A percentile compares a stretch with the other conserved stretches of the same genome.
phyloP scores from a whole-genome alignment of 1,140 invertebrate species.

The Drosophila varians region DNA sequence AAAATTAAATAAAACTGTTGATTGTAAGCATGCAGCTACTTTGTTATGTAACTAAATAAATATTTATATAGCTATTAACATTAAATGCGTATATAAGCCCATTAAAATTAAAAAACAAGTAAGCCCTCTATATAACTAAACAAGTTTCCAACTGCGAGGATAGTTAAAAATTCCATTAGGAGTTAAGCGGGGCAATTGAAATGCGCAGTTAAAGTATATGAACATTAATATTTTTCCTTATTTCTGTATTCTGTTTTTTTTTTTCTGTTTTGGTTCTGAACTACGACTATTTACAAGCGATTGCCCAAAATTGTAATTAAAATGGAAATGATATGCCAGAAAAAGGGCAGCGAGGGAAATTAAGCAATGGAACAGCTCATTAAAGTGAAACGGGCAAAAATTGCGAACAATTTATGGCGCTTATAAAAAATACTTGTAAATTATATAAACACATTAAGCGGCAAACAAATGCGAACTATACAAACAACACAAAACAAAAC shows the following conservation, averaged over 20 bases:
- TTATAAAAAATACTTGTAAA: slow-evolving; percentile 67
- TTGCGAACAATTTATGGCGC: slow-evolving; percentile 64
- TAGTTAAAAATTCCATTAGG: slow-evolving; percentile 75
- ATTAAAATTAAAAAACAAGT: slow-evolving; percentile 7
- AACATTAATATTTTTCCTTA: slow-evolving; percentile 19
- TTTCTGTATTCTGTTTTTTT: slow-evolving; percentile 14
- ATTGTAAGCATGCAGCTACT: slow-evolving; percentile 68
- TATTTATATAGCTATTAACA: slow-evolving; percentile 71
- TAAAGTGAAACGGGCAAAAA: slow-evolving; percentile 66
- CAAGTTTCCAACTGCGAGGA: slow-evolving; percentile 28
- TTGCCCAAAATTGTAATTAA: slow-evolving; percentile 74
- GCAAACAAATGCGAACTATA: slow-evolving; percentile 21
- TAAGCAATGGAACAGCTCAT: slow-evolving; percentile 49
- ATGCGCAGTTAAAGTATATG: slow-evolving; percentile 27
- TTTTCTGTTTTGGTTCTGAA: slow-evolving; percentile 32
- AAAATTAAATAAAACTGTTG: slow-evolving; percentile 61
- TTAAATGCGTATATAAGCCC: slow-evolving; percentile 42
- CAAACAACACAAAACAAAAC: slow-evolving; percentile 4
- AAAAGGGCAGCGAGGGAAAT: slow-evolving; percentile 26
- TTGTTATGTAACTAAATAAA: slow-evolving; percentile 78
- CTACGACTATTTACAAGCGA: slow-evolving; percentile 58
- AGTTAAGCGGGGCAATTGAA: slow-evolving; percentile 50
- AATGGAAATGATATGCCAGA: slow-evolving; percentile 55
- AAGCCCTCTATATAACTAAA: slow-evolving; percentile 20
- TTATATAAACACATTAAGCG: slow-evolving; percentile 55